Percentiles rank a stretch among this genome's conserved stretches.
phyloP scores from a whole-genome alignment of 2,888 invertebrate species.

The Diarsia brunnea region DNA sequence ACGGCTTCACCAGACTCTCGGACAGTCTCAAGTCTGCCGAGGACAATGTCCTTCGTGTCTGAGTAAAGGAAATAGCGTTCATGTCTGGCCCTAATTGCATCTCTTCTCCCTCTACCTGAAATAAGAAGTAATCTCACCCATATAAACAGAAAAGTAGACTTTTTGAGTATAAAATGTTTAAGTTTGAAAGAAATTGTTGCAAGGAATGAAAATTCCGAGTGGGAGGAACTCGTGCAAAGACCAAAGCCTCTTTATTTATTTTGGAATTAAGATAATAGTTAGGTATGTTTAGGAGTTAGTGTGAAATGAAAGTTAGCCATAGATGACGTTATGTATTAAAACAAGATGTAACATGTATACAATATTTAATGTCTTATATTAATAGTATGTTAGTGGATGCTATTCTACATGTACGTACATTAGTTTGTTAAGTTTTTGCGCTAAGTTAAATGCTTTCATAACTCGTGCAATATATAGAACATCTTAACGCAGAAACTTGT shows the following conservation, averaged over 20 bases:
- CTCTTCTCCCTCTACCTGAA: constrained; percentile 91
- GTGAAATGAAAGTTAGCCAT: constrained; percentile 67
- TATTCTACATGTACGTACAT: constrained; percentile 76
- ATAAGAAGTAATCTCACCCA: constrained; percentile 90
- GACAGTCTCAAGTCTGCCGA: constrained; percentile 88
- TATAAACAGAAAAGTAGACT: constrained; percentile 84
- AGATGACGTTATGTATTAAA: constrained; percentile 77
- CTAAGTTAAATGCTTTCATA: constrained; percentile 62
- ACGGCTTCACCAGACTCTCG: constrained; percentile 87
- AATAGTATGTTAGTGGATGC: constrained; percentile 76
- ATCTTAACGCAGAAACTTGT: constrained; percentile 71
- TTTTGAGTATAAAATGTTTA: constrained; percentile 65
- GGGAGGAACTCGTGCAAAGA: constrained; percentile 83
- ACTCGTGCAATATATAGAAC: constrained; percentile 54
- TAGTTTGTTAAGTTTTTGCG: constrained; percentile 73
- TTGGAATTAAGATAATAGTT: constrained; percentile 77
- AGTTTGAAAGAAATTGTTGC: constrained; percentile 60
- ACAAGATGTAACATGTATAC: constrained; percentile 79
- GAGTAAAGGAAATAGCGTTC: constrained; percentile 89
- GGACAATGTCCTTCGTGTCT: constrained; percentile 87
- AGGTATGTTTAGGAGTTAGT: constrained; percentile 68
- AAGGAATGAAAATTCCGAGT: constrained; percentile 70
- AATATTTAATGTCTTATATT: constrained; percentile 79
- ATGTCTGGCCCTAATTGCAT: constrained; percentile 89
- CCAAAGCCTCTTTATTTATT: constrained; percentile 90